Evolutionary conservation across 2,888 invertebrate genomes (phyloP).

Genomic region (Latheticus oryzae): DNA sequence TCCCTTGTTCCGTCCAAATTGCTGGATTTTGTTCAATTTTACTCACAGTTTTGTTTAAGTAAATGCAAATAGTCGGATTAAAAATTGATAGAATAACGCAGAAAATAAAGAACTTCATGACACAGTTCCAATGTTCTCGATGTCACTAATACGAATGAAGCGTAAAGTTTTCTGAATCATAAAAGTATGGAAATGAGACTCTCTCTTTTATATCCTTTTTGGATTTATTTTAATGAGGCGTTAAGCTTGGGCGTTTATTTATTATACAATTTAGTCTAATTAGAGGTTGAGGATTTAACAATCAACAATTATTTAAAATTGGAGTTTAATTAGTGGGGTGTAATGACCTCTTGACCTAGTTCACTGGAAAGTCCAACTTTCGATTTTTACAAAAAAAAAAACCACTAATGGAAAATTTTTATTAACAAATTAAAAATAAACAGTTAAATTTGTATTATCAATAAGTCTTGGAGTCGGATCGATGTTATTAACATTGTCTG

Average conservation of each 20-base stretch:
- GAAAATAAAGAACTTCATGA: slow-evolving; percentile 43
- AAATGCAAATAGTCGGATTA: slow-evolving; percentile 44
- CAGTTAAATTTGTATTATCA: slow-evolving; percentile 71
- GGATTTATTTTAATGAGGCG: slow-evolving; percentile 9
- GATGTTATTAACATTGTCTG: slow-evolving; percentile 65
- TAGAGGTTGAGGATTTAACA: too few species aligned
- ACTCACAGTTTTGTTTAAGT: slow-evolving; percentile 42
- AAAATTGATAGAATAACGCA: slow-evolving; percentile 27
- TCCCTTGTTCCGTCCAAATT: slow-evolving; percentile 61
- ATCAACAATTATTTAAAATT: too few species aligned
- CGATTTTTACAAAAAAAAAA: slow-evolving; percentile 1
- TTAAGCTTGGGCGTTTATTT: too few species aligned
- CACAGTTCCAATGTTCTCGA: slow-evolving; percentile 40
- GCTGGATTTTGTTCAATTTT: slow-evolving; percentile 52
- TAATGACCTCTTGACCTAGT: slow-evolving; percentile 32
- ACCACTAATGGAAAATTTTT: background rate
- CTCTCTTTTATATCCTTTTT: slow-evolving; percentile 34
- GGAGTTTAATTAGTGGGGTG: too few species aligned
- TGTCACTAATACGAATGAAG: slow-evolving; percentile 44
- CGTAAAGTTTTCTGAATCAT: slow-evolving; percentile 29
- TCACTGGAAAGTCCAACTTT: slow-evolving; percentile 18
- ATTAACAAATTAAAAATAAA: slow-evolving; percentile 71
- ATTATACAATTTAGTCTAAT: too few species aligned
- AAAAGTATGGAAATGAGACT: slow-evolving; percentile 31
- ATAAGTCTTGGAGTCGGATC: slow-evolving; percentile 63